phyloP scores from a whole-genome alignment of 2,797 vertebrate genomes.

The Notoglanidium macrostoma region DNA sequence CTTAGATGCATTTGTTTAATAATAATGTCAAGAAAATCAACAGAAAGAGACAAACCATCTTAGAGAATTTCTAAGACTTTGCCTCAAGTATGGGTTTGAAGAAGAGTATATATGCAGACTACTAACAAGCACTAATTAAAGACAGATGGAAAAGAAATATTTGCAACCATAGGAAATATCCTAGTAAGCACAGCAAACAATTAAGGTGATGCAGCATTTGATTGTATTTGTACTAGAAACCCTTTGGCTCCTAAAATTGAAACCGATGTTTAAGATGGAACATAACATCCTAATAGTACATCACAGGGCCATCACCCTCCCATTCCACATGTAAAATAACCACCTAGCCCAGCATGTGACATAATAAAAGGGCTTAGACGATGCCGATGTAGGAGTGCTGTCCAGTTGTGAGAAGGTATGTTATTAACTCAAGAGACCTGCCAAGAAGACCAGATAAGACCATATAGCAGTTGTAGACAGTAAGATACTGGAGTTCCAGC shows the following conservation, averaged over 20 bases:
- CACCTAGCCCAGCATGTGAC: neutral
- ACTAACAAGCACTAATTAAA: neutral
- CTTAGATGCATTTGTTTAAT: neutral
- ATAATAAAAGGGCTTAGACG: neutral
- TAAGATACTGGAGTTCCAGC: neutral
- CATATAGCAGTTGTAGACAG: neutral
- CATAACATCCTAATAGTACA: neutral
- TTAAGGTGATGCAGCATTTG: neutral
- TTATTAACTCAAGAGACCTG: neutral
- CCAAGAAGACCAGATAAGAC: neutral
- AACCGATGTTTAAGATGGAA: neutral
- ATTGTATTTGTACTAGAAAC: neutral
- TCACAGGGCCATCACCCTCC: neutral
- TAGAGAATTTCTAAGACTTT: neutral
- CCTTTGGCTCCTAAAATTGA: neutral
- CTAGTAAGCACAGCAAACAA: neutral
- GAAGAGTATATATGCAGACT: neutral
- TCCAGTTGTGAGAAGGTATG: neutral
- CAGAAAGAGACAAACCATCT: neutral
- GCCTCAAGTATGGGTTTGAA: neutral
- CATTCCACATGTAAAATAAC: slow-evolving; percentile 1
- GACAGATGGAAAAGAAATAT: neutral
- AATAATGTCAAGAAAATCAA: neutral
- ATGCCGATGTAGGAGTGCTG: neutral
- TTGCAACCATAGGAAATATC: neutral